Evolutionary conservation across 2,797 vertebrate genomes (phyloP).

Genomic region (Mareca penelope): DNA sequence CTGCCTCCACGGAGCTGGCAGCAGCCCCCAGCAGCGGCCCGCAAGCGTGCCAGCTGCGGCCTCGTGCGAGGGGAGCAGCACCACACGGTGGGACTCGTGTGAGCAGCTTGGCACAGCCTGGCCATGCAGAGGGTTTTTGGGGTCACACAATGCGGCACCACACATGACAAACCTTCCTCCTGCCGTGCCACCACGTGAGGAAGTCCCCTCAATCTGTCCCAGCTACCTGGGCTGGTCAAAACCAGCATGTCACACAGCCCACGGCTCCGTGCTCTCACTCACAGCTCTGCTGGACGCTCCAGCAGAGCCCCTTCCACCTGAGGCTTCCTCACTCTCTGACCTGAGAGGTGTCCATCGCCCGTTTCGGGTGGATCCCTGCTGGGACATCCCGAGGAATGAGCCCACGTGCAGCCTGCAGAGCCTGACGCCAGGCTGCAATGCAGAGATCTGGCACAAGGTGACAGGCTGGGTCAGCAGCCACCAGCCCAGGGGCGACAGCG

Average conservation of each 20-base stretch:
- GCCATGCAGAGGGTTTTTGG: not conserved
- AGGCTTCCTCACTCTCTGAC: not conserved
- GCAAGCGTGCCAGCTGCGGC: not conserved
- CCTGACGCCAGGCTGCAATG: accelerated
- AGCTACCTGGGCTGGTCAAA: not conserved
- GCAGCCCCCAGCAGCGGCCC: conserved; percentile 29
- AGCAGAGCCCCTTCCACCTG: not conserved
- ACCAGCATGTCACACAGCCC: not conserved
- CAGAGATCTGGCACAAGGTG: accelerated
- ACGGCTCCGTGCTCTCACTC: accelerated
- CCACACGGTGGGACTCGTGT: accelerated
- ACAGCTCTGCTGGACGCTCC: not conserved
- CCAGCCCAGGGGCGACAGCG: not conserved
- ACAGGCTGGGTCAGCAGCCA: not conserved
- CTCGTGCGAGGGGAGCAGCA: not conserved
- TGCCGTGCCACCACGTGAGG: not conserved
- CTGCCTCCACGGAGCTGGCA: conserved; percentile 51
- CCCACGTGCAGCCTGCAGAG: not conserved
- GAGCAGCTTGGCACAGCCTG: not conserved
- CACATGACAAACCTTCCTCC: not conserved
- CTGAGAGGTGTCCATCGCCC: accelerated
- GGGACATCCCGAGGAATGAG: not conserved
- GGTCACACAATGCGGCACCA: accelerated
- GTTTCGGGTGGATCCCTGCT: not conserved
- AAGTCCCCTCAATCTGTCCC: not conserved